These are phyloP conservation scores for Lasioglossum malachurum DNA, from an alignment of 2,888 invertebrate genomes.

Conservation along the genomic window DNA sequence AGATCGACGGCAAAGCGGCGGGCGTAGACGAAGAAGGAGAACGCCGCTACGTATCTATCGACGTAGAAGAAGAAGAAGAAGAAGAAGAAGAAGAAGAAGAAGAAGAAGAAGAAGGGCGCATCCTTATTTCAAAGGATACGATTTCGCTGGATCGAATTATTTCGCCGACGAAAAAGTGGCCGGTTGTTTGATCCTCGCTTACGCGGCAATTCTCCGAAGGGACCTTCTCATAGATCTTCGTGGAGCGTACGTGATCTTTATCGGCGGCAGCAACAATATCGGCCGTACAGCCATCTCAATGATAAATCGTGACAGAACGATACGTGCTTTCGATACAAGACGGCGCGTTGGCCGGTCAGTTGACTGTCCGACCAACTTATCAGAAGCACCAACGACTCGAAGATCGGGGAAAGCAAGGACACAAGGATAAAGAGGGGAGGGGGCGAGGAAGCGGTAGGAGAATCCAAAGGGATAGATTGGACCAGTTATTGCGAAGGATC, in stretches of 20 bases:
- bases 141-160: constrained; percentile 1
- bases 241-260: constrained; percentile 54
- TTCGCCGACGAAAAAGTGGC: background rate
- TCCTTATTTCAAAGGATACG: background rate
- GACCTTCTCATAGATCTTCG: constrained; percentile 45
- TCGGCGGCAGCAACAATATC: constrained; percentile 48
- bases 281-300: constrained; percentile 55
- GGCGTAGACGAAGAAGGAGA: background rate
- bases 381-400: constrained; percentile 58
- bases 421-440: background rate
- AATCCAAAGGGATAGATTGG: constrained; percentile 6
- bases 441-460: background rate
- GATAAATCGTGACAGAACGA: constrained; percentile 70
- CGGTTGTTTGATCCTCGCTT: constrained; percentile 31
- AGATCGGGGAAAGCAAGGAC: constrained; percentile 23
- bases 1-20: background rate
- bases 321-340: constrained; percentile 59
- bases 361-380: constrained; percentile 63
- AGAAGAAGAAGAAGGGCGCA: background rate
- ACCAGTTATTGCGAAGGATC: constrained; percentile 70
- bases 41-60: background rate
- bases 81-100: background rate
- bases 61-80: background rate
- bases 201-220: constrained; percentile 38
- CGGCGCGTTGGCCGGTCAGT: constrained; percentile 40